Conservation (phyloP, 1,140 invertebrate species). For the Fopius arisanus region DNA sequence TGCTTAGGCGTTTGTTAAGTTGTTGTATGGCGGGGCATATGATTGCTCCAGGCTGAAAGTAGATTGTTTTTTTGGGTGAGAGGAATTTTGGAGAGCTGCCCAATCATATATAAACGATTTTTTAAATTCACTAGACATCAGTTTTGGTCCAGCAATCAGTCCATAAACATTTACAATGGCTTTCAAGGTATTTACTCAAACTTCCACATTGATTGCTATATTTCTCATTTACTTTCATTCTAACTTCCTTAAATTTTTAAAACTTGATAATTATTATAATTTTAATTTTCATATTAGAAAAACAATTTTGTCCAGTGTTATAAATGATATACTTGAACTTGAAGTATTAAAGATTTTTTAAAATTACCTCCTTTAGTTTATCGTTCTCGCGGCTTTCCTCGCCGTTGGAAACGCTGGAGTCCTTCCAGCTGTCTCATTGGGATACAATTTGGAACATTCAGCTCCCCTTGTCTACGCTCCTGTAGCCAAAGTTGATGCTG, state of each 20-base stretch:
- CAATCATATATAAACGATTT: not conserved
- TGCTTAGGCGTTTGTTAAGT: not conserved
- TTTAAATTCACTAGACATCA: not conserved
- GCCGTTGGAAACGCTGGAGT: conserved; percentile 43
- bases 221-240: too few species aligned
- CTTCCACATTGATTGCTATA: too few species aligned
- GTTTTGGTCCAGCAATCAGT: conserved; percentile 1
- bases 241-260: too few species aligned
- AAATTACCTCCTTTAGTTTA: not conserved
- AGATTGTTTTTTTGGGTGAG: not conserved
- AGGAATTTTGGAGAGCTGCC: not conserved
- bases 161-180: not conserved
- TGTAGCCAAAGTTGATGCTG: conserved; percentile 12
- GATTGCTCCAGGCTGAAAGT: not conserved
- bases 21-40: not conserved
- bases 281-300: too few species aligned
- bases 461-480: conserved; percentile 26
- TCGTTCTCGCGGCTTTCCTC: conserved; percentile 40
- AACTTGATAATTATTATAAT: too few species aligned
- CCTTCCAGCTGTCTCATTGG: conserved; percentile 30
- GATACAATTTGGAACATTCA: conserved; percentile 16
- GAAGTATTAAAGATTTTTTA: too few species aligned
- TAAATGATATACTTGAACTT: too few species aligned
- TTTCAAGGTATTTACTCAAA: conserved; percentile 1
- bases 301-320: too few species aligned